Evolutionary conservation across 2,113 vertebrate species (phyloP), one percentile per base, ranked within the genome.

Genomic region (Rhinogobius similis): DNA sequence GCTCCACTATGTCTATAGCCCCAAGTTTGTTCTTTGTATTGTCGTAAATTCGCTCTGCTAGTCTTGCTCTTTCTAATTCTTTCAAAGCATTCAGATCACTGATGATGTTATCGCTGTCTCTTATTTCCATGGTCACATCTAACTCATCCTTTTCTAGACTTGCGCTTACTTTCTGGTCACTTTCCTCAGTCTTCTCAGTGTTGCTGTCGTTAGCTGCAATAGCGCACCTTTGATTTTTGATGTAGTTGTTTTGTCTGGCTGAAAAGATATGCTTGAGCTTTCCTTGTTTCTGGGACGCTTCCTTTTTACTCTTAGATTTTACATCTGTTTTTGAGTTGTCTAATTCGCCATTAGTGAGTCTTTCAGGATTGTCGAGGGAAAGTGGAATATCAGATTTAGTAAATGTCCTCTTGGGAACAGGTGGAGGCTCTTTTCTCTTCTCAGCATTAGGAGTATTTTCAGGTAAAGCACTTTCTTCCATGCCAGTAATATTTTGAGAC

Each of bases 231-330:
- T 93, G 91, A 81, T 77, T 76, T 84, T 94, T 94, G 32, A 93
- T 94, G 18, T 91, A 93, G 67, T 90, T 92, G 65, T 94, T 93
- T 68, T 90, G 92, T 63, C 81, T 86, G 41, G 90, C 82, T 72
- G 93, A 92, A 78, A 94, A 93, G 1, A 62, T 12, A 64, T 87
- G 87, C 56, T 93, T 92, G 20, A 41, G n/a, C 23, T 85, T 83
- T 4, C 7, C 77, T 63, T 81, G 79, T 64, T 80, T 84, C 32
- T 67, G 63, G 21, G 27, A 27, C n/a, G 32, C 50, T 59, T 85
- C 75, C 52, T 26, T 55, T 0, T 64, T 76, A 62, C 79, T 81
- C n/a, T 64, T 78, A 55, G 4, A 14, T 55, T 64, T 58, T 27
- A 9, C 14, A 6, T 58, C 55, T 58, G 23, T 13, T 65, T 72